A percentile compares a stretch with the other conserved stretches of the same genome.
Conservation (phyloP, 2,888 invertebrate genomes). For the Bhutanitis thaidina region DNA sequence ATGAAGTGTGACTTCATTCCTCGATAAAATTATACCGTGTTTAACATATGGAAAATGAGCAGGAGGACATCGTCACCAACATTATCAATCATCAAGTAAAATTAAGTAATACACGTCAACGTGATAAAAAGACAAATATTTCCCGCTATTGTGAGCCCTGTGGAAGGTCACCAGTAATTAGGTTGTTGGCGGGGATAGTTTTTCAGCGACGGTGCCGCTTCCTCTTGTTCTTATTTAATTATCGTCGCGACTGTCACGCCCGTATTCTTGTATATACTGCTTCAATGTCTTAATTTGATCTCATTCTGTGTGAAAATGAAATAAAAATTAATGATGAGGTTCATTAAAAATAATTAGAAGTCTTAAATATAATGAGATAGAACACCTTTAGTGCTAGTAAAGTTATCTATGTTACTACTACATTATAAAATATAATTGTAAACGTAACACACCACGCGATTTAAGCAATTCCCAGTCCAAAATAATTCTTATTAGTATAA, state of each 20-base stretch:
- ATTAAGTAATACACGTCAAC: no score
- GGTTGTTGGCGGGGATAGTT: constrained; percentile 56
- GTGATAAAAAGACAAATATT: no score
- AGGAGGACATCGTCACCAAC: no score
- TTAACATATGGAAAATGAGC: no score
- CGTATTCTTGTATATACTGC: constrained; percentile 25
- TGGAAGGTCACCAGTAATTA: constrained; percentile 61
- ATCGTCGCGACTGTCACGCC: constrained; percentile 33
- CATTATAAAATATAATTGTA: no score
- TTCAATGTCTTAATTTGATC: constrained; percentile 12
- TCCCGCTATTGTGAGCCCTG: constrained; percentile 33
- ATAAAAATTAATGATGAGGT: constrained; percentile 4
- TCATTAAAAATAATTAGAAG: constrained; percentile 7
- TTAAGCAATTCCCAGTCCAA: no score
- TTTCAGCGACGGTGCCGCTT: constrained; percentile 47
- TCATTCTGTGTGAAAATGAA: constrained; percentile 7
- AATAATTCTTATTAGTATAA: no score
- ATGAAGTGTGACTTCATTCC: no score
- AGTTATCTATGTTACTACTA: background rate
- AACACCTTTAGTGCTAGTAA: background rate
- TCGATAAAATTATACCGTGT: no score
- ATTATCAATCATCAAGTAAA: no score
- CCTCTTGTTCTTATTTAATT: constrained; percentile 60
- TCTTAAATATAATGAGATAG: background rate
- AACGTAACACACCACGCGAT: no score